Conservation (phyloP, 2,888 invertebrate species). For the Willowsia nigromaculata region DNA sequence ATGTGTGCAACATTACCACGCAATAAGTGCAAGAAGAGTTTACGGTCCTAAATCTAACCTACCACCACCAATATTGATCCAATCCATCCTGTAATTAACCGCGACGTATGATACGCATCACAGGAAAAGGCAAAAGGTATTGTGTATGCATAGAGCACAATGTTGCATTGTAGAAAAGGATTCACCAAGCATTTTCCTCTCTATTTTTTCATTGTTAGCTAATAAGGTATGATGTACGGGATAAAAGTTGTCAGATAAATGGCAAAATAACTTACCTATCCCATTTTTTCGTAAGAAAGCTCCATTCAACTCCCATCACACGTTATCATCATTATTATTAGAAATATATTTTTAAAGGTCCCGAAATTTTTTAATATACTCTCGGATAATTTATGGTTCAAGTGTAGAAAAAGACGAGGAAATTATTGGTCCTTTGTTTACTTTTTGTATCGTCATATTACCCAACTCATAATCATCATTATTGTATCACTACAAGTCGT, state of each 20-base stretch:
- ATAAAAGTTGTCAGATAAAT: conserved; percentile 59
- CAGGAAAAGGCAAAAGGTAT: conserved; percentile 32
- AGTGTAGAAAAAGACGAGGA: conserved; percentile 38
- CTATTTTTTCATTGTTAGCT: conserved; percentile 38
- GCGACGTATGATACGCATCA: conserved; percentile 2
- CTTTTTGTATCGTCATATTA: conserved; percentile 48
- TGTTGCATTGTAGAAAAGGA: neutral
- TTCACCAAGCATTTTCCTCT: neutral
- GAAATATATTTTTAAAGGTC: neutral
- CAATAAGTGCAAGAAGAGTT: no score
- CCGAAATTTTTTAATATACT: neutral
- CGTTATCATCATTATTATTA: neutral
- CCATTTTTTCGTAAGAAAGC: conserved; percentile 11
- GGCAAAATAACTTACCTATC: conserved; percentile 68
- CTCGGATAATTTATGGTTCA: conserved; percentile 57
- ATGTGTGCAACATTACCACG: conserved; percentile 26
- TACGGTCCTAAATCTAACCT: neutral
- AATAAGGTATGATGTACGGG: conserved; percentile 58
- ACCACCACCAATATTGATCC: neutral
- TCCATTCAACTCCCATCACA: neutral
- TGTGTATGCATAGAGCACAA: neutral
- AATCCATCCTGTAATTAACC: conserved; percentile 62
- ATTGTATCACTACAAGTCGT: conserved; percentile 23
- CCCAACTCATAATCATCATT: conserved; percentile 26
- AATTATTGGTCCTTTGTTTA: conserved; percentile 58